Evolutionary conservation across 2,113 vertebrate species (phyloP), one percentile per base, ranked within the genome.

Genomic region (Glaucidium brasilianum): DNA sequence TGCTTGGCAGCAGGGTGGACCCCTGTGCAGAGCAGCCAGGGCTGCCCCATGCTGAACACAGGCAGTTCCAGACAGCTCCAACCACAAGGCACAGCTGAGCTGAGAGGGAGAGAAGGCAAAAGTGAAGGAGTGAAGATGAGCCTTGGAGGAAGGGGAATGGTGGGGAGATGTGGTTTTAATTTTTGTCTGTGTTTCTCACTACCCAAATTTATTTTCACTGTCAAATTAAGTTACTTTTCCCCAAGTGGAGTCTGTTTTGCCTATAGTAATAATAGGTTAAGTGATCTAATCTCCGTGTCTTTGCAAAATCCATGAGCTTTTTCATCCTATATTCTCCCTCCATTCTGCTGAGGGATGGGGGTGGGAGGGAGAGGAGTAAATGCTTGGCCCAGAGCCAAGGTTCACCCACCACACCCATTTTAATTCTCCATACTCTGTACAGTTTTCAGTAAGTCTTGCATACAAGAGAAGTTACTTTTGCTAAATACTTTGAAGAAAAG

Each of bases 41-140:
- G 16, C 17, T 45, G 43, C 43, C 16, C 43, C 43, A 18, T 7
- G 16, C 43, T 17, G 6, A 45, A 45, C 43, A 2, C 43, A 16
- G 20, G 10, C 1, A 0, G 30, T 17, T 15, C 41, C 85, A 3
- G 10, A 5, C 2, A 0, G 19, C 20, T 30, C 52, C n/a, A 47
- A 7, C 4, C 2, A 0, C 43, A 14, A 7, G 59, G 18, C 71
- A 17, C 3, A 5, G 60, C 41, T 19, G 19, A 67, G 30, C 43
- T 43, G 43, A 45, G 11, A 68, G 12, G n/a, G 10, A 19, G 4
- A 66, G 22, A 12, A 64, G 15, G 2, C 2, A 0, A 9, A 20
- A 60, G 5, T 27, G 10, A 37, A 68, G 43, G 11, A 5, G 26
- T 16, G 9, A 95, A 55, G 72, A 12, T 4, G 4, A 43, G n/a